These are phyloP conservation scores for Trachelipus rathkii DNA, from an alignment of 1,140 invertebrate species.

Conservation along the genomic window DNA sequence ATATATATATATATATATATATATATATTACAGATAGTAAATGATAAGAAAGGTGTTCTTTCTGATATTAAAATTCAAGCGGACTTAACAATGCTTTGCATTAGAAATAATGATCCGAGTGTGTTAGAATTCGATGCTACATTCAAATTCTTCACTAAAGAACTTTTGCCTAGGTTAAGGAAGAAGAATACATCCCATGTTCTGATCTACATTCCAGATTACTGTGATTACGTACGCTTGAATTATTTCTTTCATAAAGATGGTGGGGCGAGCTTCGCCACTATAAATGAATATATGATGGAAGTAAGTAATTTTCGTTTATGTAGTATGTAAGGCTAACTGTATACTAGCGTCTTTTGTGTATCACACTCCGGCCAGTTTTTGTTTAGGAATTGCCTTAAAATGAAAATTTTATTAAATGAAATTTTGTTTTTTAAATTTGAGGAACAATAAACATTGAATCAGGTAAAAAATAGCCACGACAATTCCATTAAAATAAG, in stretches of 20 bases:
- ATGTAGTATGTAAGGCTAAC: no score
- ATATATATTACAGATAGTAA: constrained; percentile 24
- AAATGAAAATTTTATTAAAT: no score
- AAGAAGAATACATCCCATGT: constrained; percentile 76
- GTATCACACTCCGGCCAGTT: no score
- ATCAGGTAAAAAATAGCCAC: no score
- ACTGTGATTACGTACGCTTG: constrained; percentile 90
- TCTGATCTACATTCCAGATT: constrained; percentile 86
- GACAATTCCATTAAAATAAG: no score
- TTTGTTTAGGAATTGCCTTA: no score
- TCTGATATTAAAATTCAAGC: constrained; percentile 50
- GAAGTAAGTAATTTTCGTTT: constrained; percentile 63
- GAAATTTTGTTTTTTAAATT: no score
- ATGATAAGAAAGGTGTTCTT: constrained; percentile 26
- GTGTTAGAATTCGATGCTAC: constrained; percentile 68
- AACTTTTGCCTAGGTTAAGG: constrained; percentile 77
- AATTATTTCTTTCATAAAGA: constrained; percentile 82
- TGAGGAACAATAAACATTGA: no score
- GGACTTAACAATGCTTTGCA: constrained; percentile 52
- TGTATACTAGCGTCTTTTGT: no score
- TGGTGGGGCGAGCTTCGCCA: constrained; percentile 77
- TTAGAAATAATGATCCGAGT: constrained; percentile 62
- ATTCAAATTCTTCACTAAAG: constrained; percentile 81
- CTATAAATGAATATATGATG: constrained; percentile 77
- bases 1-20: constrained; percentile 1